Base-by-base conservation (phyloP, 1,140 invertebrate species). In the Drosophila hydei region DNA sequence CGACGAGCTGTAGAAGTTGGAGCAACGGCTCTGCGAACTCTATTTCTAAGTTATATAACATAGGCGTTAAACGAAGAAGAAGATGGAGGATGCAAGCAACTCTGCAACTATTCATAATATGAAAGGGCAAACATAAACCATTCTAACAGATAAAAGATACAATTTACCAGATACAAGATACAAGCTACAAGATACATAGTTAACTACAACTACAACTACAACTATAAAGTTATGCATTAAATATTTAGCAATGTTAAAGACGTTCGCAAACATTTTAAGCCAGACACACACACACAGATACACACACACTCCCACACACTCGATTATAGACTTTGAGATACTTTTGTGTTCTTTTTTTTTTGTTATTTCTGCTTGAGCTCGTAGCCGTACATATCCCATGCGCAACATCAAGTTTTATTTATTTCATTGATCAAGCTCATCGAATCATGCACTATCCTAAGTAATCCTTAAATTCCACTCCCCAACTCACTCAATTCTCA, bases 1-100 rank as follows among this genome's bases (percentile, higher is more conserved):
- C 85, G 96, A 97, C 54, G 91, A 91, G 77, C 72, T 90, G 65
- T 90, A 88, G 72, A 45, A 30, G 16, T 12, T 16, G 11, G 8
- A 59, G 11, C 27, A 47, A 63, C 70, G 59, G 61, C 48, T 68
- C 73, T 61, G 73, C 55, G 60, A 77, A 36, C 55, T 79, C 43
- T 72, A 87, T 55, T 67, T 63, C 77, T 80, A 85, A 80, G 62
- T 33, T 33, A 33, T 33, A 33, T 11, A 33, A 58, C 72, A 77
- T 55, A 87, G 84, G 79, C 62, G 71, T 75, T 79, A 72, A 43
- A 55, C 19, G 14, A 72, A 38, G 12, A 47, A 54, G 36, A 51
- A 21, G 23, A 33, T 33, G 2, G 30, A 33, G 30, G 30, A 33
- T 33, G 30, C 30, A 33, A 33, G 2, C 30, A 33, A 12, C 30